phyloP scores from a whole-genome alignment of 2,888 invertebrate species.

The Tenthredo livida region DNA sequence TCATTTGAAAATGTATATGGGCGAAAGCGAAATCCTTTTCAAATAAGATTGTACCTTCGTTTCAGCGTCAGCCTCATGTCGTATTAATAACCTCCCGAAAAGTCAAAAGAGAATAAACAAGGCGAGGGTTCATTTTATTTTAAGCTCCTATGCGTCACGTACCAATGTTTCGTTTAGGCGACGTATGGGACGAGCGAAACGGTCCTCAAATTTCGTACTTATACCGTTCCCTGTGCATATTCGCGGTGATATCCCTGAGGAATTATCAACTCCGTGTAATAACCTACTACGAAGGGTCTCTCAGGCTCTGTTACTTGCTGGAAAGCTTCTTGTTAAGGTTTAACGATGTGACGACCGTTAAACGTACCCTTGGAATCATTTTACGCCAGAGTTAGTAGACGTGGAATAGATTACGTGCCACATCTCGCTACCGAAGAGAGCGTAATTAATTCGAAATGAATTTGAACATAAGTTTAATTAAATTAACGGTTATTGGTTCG shows the following conservation, averaged over 20 bases:
- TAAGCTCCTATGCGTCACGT: neutral
- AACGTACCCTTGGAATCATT: slow-evolving; percentile 49
- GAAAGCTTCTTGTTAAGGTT: slow-evolving; percentile 50
- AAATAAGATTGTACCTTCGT: neutral
- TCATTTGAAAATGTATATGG: neutral
- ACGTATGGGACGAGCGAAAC: slow-evolving; percentile 16
- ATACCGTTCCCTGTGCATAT: slow-evolving; percentile 24
- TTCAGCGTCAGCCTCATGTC: neutral
- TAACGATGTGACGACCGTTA: slow-evolving; percentile 47
- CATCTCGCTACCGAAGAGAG: neutral
- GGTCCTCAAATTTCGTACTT: slow-evolving; percentile 18
- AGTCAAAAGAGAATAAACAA: neutral
- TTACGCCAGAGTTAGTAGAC: slow-evolving; percentile 31
- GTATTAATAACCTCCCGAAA: neutral
- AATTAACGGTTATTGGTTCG: slow-evolving; percentile 22
- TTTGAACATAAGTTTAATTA: slow-evolving; percentile 23
- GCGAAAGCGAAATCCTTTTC: neutral
- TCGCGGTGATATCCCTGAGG: slow-evolving; percentile 35
- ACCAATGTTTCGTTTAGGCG: slow-evolving; percentile 1
- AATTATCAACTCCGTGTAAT: slow-evolving; percentile 48
- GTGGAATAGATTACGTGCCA: slow-evolving; percentile 26
- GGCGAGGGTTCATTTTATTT: slow-evolving; percentile 22
- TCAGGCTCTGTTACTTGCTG: slow-evolving; percentile 3
- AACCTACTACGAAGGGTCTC: slow-evolving; percentile 34
- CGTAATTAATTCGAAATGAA: slow-evolving; percentile 27